Base-by-base conservation (phyloP, 2,888 invertebrate species). In the Harpalus rubripes region DNA sequence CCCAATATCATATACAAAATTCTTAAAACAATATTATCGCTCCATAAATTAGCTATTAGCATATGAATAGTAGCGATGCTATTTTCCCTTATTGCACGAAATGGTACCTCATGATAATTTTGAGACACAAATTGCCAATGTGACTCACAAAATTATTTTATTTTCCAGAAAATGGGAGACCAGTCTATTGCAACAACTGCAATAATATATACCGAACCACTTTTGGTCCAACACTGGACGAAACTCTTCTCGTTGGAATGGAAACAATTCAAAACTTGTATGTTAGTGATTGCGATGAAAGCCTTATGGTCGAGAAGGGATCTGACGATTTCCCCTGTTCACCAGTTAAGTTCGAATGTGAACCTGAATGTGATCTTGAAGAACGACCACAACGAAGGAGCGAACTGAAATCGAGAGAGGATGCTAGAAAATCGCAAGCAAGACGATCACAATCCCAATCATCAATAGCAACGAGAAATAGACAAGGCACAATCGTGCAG, bases 141-240 rank as follows among this genome's bases (percentile, higher is more conserved):
- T 16, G 16, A 61, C 10, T 52, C 1, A 52, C 44, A 12, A 10
- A 10, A 10, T 52, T 52, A 10, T 52, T 52, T 52, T 52, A 12
- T 10, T 52, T 52, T 52, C 10, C 44, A 52, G 44, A 12, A 52
- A 8, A 52, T 52, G 44, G 44, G 44, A 52, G 44, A 12, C 44
- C 44, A 10, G 12, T 52, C 12, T 52, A 52, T 52, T 52, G 44
- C 44, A 44, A 44, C 12, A 44, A 41, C 8, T 74, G 44, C 44
- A 44, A 22, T 44, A 74, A 74, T 22, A 44, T 87, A 5, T 88
- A 87, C 74, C 78, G 87, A 59, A 84, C 86, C 1, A 78, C 88
- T 58, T 86, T 90, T 18, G 90, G 90, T 6, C 89, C 90, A 22
- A 89, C 89, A 7, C 88, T 89, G 1, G 90, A 90, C 76, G 90